phyloP scores from a whole-genome alignment of 2,888 invertebrate species.

The Ophion obscuratus region DNA sequence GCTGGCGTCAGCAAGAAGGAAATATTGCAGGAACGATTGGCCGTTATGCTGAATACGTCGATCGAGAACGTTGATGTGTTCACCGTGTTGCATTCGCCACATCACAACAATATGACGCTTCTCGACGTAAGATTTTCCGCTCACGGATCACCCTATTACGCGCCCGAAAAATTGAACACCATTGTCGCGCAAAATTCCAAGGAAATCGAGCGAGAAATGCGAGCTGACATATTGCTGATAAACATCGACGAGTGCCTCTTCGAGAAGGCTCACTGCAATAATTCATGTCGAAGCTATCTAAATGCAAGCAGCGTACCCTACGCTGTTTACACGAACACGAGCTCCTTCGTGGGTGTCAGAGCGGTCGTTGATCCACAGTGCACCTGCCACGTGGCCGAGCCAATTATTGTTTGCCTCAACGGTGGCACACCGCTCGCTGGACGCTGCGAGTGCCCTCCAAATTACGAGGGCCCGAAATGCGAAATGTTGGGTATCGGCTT shows the following conservation, averaged over 20 bases:
- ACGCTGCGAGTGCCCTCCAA: slow-evolving; percentile 92
- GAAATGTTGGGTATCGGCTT: slow-evolving; percentile 95
- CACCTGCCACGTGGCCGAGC: slow-evolving; percentile 86
- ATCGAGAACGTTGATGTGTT: slow-evolving; percentile 96
- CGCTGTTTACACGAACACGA: slow-evolving; percentile 95
- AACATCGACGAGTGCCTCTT: slow-evolving; percentile 96
- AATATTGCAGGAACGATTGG: slow-evolving; percentile 87
- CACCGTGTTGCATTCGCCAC: slow-evolving; percentile 92
- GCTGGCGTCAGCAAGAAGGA: slow-evolving; percentile 90
- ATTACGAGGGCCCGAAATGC: slow-evolving; percentile 94
- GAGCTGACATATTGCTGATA: slow-evolving; percentile 92
- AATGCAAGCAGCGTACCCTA: slow-evolving; percentile 90
- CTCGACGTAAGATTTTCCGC: slow-evolving; percentile 96
- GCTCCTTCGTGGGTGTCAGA: slow-evolving; percentile 96
- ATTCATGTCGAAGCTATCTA: slow-evolving; percentile 92
- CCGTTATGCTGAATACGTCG: slow-evolving; percentile 91
- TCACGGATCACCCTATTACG: slow-evolving; percentile 97
- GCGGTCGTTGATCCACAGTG: slow-evolving; percentile 93
- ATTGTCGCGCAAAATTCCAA: slow-evolving; percentile 90
- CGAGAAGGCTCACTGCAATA: slow-evolving; percentile 89
- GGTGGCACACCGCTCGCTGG: slow-evolving; percentile 89
- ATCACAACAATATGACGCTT: slow-evolving; percentile 86
- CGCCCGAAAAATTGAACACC: slow-evolving; percentile 94
- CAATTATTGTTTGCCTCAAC: slow-evolving; percentile 88
- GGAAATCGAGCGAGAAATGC: slow-evolving; percentile 89